phyloP scores from a whole-genome alignment of 2,113 vertebrate genomes.

The Boleophthalmus pectinirostris region DNA sequence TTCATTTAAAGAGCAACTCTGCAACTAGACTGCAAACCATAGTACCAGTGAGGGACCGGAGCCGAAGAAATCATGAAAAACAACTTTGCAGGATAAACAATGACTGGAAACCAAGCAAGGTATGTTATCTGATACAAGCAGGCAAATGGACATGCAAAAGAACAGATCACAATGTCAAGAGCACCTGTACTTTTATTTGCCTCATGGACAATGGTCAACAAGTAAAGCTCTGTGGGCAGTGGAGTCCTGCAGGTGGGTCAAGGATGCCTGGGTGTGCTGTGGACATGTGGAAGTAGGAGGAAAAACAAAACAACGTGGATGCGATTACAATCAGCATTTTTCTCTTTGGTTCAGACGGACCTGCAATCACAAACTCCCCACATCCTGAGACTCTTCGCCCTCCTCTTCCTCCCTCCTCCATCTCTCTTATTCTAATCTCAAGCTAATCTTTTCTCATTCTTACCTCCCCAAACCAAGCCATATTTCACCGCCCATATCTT shows the following conservation, averaged over 20 bases:
- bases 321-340: slow-evolving; percentile 55
- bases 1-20: slow-evolving; percentile 43
- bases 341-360: slow-evolving; percentile 30
- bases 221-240: slow-evolving; percentile 32
- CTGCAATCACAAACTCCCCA: slow-evolving; percentile 36
- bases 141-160: slow-evolving; percentile 62
- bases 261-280: slow-evolving; percentile 43
- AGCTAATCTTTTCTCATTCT: slow-evolving; percentile 77
- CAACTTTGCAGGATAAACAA: slow-evolving; percentile 42
- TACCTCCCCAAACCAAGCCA: slow-evolving; percentile 73
- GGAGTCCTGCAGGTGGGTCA: slow-evolving; percentile 37
- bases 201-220: slow-evolving; percentile 22
- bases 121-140: slow-evolving; percentile 53
- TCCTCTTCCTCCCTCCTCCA: slow-evolving; percentile 61
- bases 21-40: slow-evolving; percentile 1
- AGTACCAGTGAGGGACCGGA: neutral
- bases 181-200: neutral
- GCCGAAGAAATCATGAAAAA: slow-evolving; percentile 23
- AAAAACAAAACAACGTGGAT: slow-evolving; percentile 58
- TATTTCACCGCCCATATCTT: slow-evolving; percentile 77
- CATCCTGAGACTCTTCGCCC: slow-evolving; percentile 52
- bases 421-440: slow-evolving; percentile 79
- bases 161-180: slow-evolving; percentile 15
- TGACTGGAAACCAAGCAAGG: slow-evolving; percentile 28
- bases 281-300: slow-evolving; percentile 32